These are phyloP conservation scores for Grammomys dolichurus DNA, from an alignment of 2,113 vertebrate species.

Conservation along the genomic window DNA sequence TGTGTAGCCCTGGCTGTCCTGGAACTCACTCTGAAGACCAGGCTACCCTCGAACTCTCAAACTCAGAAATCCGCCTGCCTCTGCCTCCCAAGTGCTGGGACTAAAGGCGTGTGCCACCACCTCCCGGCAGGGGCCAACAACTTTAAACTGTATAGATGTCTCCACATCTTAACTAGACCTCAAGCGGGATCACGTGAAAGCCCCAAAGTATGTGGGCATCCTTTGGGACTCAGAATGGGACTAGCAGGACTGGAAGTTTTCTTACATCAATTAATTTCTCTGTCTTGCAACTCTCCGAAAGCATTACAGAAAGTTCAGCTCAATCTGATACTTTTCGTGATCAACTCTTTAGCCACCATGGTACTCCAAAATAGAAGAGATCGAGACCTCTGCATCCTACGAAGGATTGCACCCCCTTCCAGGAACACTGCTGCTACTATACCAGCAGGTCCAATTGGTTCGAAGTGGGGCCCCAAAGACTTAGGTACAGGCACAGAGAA, in stretches of 20 bases:
- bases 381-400: background rate
- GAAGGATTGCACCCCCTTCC: background rate
- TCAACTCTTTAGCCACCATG: background rate
- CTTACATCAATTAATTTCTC: background rate
- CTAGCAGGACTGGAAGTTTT: background rate
- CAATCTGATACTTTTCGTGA: background rate
- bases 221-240: background rate
- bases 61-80: no score
- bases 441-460: background rate
- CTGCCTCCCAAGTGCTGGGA: no score
- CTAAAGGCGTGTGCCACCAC: no score
- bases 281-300: background rate
- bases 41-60: no score
- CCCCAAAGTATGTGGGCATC: background rate
- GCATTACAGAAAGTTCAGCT: background rate
- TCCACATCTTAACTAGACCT: no score
- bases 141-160: no score
- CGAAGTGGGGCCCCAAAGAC: background rate
- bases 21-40: no score
- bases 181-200: no score
- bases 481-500: background rate
- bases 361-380: background rate
- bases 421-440: background rate
- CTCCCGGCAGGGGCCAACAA: no score
- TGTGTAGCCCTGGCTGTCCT: no score